Conservation (phyloP, 2,113 vertebrate genomes). For the Grallaria varia region DNA sequence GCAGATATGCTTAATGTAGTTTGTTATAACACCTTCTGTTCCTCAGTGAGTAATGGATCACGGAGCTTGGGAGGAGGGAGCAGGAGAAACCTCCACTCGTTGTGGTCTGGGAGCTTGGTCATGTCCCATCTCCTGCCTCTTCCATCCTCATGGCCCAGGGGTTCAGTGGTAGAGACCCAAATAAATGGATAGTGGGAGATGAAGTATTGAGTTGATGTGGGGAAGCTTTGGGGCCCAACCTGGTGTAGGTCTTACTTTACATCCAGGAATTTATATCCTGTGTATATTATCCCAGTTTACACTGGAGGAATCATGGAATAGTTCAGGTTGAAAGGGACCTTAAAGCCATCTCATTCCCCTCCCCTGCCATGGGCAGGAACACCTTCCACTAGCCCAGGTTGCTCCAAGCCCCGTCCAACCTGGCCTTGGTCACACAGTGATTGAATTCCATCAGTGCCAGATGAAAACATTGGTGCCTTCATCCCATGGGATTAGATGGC, state of each 20-base stretch:
- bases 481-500: neutral
- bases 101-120: too few relatives aligned
- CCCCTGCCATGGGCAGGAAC: neutral
- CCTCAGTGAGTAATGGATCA: neutral
- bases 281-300: rapidly evolving
- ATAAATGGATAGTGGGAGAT: neutral
- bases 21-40: constrained; percentile 54
- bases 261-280: neutral
- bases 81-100: neutral
- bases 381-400: neutral
- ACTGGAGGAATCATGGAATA: neutral
- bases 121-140: neutral
- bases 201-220: neutral
- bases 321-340: neutral
- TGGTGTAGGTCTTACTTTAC: neutral
- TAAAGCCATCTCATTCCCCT: neutral
- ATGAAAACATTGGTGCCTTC: neutral
- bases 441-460: neutral
- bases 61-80: neutral
- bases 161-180: neutral
- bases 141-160: rapidly evolving
- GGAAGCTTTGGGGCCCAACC: neutral
- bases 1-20: neutral
- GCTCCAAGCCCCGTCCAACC: neutral
- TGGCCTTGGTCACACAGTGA: neutral